A percentile compares a stretch with the other conserved stretches of the same genome.
Evolutionary conservation across 1,140 invertebrate species (phyloP).

Genomic region (Planococcus citri): DNA sequence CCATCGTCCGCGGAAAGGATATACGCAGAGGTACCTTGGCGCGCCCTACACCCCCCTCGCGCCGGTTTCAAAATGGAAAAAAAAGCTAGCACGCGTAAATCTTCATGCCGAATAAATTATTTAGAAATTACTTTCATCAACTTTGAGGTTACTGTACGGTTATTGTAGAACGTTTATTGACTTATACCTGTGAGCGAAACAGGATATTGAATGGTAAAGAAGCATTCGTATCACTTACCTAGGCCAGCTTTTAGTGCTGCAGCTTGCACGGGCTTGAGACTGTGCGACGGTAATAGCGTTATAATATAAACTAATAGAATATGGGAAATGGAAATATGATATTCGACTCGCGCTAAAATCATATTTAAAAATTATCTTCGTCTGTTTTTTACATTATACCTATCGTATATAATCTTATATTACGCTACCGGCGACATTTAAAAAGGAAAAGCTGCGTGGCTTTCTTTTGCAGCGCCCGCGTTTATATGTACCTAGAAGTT

Average conservation of each 20-base stretch:
- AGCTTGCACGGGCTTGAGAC: too few species aligned
- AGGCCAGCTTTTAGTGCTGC: too few species aligned
- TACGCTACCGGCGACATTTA: neutral
- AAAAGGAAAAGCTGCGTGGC: neutral
- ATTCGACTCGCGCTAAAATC: neutral
- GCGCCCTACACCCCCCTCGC: too few species aligned
- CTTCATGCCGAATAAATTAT: neutral
- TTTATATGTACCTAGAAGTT: neutral
- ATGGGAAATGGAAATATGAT: neutral
- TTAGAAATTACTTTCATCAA: neutral
- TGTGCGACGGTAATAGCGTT: too few species aligned
- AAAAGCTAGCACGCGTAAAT: neutral
- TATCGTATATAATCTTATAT: neutral
- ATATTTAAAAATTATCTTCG: too few species aligned
- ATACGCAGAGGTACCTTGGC: too few species aligned
- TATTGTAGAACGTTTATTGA: neutral
- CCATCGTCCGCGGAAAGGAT: too few species aligned
- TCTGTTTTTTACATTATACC: neutral
- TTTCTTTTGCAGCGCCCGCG: neutral
- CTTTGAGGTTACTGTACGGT: neutral
- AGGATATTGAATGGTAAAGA: neutral
- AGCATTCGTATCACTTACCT: neutral
- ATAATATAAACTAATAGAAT: slow-evolving; percentile 1
- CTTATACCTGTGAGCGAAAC: neutral
- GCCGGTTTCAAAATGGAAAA: neutral